Conservation (phyloP, 2,888 invertebrate species). For the Gymnoscelis rufifasciata region DNA sequence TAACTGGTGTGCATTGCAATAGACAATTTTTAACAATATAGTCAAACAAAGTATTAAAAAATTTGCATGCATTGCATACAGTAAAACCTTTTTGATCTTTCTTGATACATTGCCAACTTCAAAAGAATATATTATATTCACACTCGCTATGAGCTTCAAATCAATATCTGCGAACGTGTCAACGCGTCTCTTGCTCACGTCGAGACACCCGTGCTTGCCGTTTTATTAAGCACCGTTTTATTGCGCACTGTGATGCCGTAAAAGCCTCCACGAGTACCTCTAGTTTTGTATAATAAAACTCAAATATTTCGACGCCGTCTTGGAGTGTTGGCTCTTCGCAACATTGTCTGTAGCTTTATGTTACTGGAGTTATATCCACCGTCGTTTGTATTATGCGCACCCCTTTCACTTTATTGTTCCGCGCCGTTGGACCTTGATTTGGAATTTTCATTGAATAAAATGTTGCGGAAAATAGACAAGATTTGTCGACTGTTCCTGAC, state of each 20-base stretch:
- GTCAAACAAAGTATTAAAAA: too few species aligned
- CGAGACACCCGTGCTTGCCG: conserved; percentile 33
- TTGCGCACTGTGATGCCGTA: conserved; percentile 45
- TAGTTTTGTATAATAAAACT: conserved; percentile 61
- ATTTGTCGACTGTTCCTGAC: neutral
- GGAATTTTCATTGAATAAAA: conserved; percentile 34
- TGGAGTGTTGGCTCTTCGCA: conserved; percentile 45
- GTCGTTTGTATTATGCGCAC: conserved; percentile 49
- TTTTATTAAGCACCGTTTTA: conserved; percentile 59
- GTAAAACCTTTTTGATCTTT: neutral
- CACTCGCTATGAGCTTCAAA: conserved; percentile 36
- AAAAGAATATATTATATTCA: conserved; percentile 16
- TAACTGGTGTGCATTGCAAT: too few species aligned
- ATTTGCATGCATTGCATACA: too few species aligned
- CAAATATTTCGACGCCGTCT: conserved; percentile 49
- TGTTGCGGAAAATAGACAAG: conserved; percentile 15
- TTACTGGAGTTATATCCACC: conserved; percentile 50
- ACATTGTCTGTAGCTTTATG: conserved; percentile 61
- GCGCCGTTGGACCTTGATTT: conserved; percentile 46
- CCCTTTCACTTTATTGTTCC: conserved; percentile 47
- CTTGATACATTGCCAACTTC: conserved; percentile 29
- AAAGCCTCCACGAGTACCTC: conserved; percentile 47
- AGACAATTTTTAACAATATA: too few species aligned
- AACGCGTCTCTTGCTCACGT: conserved; percentile 36
- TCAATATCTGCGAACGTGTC: conserved; percentile 42